Conservation (phyloP, 64 coral and sea anemone species). For the Trachythela sp. region DNA sequence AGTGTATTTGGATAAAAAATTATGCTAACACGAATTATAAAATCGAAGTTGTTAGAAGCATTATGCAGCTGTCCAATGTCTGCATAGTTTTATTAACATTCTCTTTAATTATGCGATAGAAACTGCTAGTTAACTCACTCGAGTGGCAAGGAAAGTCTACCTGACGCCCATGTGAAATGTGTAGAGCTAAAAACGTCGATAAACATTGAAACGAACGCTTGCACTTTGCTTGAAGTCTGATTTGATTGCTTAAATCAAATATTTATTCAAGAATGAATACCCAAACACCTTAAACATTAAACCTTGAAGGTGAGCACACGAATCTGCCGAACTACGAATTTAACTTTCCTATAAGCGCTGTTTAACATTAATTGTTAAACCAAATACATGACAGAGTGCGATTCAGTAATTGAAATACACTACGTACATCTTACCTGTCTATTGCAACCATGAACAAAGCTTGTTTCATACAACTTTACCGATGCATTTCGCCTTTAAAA, state of each 20-base stretch:
- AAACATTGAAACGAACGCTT: not conserved
- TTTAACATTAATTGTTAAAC: not conserved
- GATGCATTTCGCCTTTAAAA: not conserved
- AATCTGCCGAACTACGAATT: not conserved
- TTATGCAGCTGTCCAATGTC: not conserved
- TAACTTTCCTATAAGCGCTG: too few species aligned
- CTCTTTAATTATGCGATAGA: not conserved
- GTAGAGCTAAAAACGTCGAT: not conserved
- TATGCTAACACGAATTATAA: not conserved
- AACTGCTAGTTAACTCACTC: not conserved
- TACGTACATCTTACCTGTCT: not conserved
- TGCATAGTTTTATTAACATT: not conserved
- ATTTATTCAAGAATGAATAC: not conserved
- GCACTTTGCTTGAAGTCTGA: not conserved
- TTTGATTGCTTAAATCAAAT: not conserved
- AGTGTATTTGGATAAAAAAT: not conserved
- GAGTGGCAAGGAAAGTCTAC: not conserved
- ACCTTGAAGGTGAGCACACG: not conserved
- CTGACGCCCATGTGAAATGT: not conserved
- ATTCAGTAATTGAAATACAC: too few species aligned
- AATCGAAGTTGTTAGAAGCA: not conserved
- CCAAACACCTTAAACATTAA: not conserved
- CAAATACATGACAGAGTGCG: too few species aligned
- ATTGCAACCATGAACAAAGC: not conserved
- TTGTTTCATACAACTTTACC: not conserved